Percentiles rank a stretch among this genome's conserved stretches.
Evolutionary conservation across 2,888 invertebrate species (phyloP).

Genomic region (Cecidostiba fungosa): DNA sequence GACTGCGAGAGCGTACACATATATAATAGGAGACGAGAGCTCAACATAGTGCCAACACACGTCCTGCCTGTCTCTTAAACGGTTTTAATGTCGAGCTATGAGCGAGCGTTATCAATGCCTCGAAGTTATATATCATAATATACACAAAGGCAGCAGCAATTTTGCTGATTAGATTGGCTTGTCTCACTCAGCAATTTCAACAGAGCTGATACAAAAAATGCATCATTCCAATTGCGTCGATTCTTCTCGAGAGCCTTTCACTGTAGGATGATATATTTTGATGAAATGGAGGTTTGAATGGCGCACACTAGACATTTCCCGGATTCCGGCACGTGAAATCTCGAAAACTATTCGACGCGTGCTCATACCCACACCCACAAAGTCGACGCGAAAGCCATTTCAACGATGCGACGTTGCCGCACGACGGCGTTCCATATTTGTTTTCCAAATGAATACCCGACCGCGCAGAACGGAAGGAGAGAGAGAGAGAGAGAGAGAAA

Average conservation of each 20-base stretch:
- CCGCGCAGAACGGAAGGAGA: background rate
- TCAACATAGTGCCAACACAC: background rate
- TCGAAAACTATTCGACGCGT: background rate
- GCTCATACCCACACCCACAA: background rate
- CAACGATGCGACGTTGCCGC: background rate
- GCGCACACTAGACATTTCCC: background rate
- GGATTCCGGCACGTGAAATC: background rate
- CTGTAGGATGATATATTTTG: background rate
- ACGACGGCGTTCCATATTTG: background rate
- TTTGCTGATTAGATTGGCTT: background rate
- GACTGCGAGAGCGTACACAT: background rate
- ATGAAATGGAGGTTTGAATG: background rate
- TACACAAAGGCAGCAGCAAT: background rate
- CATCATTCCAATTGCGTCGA: background rate
- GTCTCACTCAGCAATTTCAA: background rate
- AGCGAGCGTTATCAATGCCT: background rate
- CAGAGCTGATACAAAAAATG: background rate
- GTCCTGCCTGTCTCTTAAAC: background rate
- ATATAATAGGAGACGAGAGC: background rate
- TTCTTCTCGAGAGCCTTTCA: background rate
- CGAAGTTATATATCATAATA: no score
- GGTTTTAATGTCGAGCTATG: slow-evolving; percentile 1
- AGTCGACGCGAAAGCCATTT: background rate
- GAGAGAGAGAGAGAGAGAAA: no score
- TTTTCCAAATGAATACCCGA: background rate